Evolutionary conservation across 2,797 vertebrate species (phyloP).

Genomic region (Sebastes nivosus): DNA sequence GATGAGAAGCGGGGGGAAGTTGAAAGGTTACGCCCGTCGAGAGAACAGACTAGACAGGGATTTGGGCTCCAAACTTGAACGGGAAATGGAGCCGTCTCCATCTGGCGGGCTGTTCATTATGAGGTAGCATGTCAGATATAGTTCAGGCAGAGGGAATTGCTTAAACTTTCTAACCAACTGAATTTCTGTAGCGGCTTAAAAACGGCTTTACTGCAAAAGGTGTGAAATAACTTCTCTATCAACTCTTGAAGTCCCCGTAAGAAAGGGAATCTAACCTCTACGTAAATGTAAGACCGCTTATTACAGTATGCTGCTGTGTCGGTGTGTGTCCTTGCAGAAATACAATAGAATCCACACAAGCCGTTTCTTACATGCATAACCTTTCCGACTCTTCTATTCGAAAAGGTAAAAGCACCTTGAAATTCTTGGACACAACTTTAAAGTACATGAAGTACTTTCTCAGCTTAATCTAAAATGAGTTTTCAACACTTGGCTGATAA

Average conservation of each 20-base stretch:
- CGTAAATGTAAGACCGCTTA: background rate
- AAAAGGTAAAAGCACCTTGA: background rate
- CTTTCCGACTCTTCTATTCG: background rate
- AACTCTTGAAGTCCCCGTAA: background rate
- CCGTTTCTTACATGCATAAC: background rate
- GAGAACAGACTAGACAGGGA: conserved; percentile 35
- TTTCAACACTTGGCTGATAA: background rate
- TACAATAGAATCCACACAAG: background rate
- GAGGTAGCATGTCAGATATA: conserved; percentile 15
- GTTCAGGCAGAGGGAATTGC: conserved; percentile 23
- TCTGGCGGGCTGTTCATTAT: conserved; percentile 38
- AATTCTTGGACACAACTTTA: background rate
- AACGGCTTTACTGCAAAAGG: background rate
- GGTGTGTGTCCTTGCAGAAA: background rate
- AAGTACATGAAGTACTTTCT: background rate
- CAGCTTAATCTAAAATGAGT: conserved; percentile 2
- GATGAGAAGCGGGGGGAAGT: conserved; percentile 42
- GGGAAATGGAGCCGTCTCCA: conserved; percentile 41
- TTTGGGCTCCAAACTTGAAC: conserved; percentile 20
- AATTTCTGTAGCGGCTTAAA: conserved; percentile 1
- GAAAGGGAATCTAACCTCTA: background rate
- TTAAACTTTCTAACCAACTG: conserved; percentile 18
- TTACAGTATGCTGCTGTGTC: background rate
- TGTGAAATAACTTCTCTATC: conserved; percentile 15
- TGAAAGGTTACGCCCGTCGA: conserved; percentile 62